These are phyloP conservation scores for Sebastes goodei DNA, from an alignment of 2,797 vertebrate species.

Conservation along the genomic window DNA sequence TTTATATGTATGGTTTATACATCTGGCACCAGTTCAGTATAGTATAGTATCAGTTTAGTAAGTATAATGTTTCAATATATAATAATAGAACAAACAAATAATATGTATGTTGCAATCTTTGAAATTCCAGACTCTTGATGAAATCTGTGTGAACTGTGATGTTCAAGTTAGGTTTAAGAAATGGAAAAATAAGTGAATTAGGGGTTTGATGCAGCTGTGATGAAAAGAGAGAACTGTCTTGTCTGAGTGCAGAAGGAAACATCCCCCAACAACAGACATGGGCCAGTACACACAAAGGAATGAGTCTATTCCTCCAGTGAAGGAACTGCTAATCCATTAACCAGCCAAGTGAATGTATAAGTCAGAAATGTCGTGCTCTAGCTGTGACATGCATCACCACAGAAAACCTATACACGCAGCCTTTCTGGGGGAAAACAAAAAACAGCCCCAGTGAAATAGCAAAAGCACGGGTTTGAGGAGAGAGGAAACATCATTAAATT, in stretches of 20 bases:
- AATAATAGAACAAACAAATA: too few relatives aligned
- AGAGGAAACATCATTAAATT: constrained; percentile 51
- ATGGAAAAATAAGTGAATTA: not conserved
- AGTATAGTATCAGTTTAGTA: not conserved
- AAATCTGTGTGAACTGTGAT: not conserved
- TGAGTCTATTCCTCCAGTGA: constrained; percentile 30
- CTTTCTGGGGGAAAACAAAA: not conserved
- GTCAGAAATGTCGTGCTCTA: constrained; percentile 1
- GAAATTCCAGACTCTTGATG: not conserved
- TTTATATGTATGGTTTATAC: not conserved
- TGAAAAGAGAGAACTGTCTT: not conserved
- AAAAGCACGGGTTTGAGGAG: constrained; percentile 19
- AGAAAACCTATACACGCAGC: constrained; percentile 10
- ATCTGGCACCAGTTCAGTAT: not conserved
- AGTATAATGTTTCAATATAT: too few relatives aligned
- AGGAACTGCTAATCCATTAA: constrained; percentile 53
- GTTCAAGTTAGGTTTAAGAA: not conserved
- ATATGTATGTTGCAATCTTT: not conserved
- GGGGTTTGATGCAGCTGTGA: not conserved
- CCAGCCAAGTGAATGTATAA: constrained; percentile 25
- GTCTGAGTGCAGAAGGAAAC: constrained; percentile 13
- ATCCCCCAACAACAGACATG: constrained; percentile 23
- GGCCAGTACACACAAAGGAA: constrained; percentile 16
- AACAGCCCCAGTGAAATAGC: not conserved
- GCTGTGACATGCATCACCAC: constrained; percentile 37